These are phyloP conservation scores for Heliornis fulica DNA, from an alignment of 2,113 vertebrate species.

Conservation along the genomic window DNA sequence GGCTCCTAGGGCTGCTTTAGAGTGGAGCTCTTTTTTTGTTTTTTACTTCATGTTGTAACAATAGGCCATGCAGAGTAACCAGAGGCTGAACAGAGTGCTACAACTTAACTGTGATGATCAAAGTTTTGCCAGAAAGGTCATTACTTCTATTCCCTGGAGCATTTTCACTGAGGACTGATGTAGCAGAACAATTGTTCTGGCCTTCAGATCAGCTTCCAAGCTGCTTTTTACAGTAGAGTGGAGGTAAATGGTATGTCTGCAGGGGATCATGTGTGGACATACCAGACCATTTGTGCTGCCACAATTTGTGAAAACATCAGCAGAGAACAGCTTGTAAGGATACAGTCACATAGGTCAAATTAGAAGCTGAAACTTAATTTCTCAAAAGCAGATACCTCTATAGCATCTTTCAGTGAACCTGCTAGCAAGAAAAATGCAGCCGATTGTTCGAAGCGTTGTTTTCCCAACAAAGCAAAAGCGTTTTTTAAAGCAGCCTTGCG, in stretches of 20 bases:
- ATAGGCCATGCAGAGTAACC: neutral
- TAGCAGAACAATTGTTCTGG: neutral
- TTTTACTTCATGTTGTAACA: neutral
- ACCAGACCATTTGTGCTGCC: neutral
- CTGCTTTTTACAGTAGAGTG: neutral
- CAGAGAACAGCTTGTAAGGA: neutral
- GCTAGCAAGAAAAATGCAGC: constrained; percentile 97
- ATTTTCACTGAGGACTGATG: neutral
- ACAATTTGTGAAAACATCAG: neutral
- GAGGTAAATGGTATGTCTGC: neutral
- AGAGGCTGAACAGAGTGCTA: neutral
- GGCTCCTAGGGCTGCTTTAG: neutral
- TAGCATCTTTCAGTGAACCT: constrained; percentile 95
- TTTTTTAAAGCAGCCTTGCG: constrained; percentile 97
- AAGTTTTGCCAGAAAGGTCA: neutral
- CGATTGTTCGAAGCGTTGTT: constrained; percentile 97
- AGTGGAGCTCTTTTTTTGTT: neutral
- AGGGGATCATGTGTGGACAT: neutral
- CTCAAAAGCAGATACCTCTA: constrained; percentile 81
- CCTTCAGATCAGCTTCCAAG: neutral
- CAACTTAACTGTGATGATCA: neutral
- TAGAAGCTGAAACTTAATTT: neutral
- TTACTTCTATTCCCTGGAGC: neutral
- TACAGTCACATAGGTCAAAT: neutral
- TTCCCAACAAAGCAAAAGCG: constrained; percentile 95